These are phyloP conservation scores for Clupea harengus DNA, from an alignment of 2,113 vertebrate genomes.

Conservation along the genomic window DNA sequence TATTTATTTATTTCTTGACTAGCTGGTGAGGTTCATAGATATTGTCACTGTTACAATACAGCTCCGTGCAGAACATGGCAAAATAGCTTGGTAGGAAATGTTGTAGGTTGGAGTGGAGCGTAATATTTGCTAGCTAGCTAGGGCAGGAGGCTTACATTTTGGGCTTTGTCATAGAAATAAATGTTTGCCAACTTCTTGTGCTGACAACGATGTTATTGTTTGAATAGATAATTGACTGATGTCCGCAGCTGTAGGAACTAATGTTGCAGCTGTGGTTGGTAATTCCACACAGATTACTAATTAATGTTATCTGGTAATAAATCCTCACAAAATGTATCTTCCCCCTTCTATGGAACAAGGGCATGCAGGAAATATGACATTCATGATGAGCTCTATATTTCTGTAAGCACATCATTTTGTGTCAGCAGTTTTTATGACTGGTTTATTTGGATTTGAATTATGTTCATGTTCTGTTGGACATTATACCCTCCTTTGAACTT, in stretches of 20 bases:
- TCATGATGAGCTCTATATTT: background rate
- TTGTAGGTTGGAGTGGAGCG: background rate
- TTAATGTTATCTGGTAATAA: too few species aligned
- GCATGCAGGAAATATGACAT: background rate
- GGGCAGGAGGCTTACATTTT: background rate
- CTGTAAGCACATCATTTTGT: background rate
- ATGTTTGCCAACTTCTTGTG: too few species aligned
- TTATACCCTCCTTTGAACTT: too few species aligned
- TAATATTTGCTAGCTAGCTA: too few species aligned
- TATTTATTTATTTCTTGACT: background rate
- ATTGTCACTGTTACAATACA: background rate
- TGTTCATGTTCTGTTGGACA: background rate
- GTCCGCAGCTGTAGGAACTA: background rate
- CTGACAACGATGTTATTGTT: background rate
- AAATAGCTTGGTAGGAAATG: background rate
- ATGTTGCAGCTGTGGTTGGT: background rate
- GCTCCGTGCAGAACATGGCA: background rate
- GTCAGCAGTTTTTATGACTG: background rate
- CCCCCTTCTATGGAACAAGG: background rate
- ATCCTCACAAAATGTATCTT: background rate
- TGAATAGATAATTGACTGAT: background rate
- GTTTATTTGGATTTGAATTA: background rate
- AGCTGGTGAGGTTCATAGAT: background rate
- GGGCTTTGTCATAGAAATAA: background rate
- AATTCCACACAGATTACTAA: background rate